These are phyloP conservation scores for Sinocyclocheilus anshuiensis DNA, from an alignment of 2,113 vertebrate genomes.

Conservation along the genomic window DNA sequence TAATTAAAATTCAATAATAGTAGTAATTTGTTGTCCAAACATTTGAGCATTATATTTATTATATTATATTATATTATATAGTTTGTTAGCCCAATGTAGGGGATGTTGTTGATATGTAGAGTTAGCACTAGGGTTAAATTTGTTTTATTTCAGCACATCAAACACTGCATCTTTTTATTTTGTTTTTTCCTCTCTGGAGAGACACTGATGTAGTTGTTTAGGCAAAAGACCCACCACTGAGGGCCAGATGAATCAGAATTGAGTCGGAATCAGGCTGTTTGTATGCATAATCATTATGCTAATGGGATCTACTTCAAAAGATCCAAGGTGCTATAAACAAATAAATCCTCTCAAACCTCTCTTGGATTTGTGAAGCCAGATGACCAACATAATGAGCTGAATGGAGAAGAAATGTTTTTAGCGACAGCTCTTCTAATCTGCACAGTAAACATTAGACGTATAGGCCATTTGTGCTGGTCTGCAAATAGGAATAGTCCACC, in stretches of 20 bases:
- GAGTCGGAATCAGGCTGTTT: conserved; percentile 17
- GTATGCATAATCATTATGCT: conserved; percentile 30
- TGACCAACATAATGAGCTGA: neutral
- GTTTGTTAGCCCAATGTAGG: neutral
- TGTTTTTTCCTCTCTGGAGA: neutral
- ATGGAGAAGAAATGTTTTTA: neutral
- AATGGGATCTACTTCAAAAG: neutral
- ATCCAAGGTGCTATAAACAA: neutral
- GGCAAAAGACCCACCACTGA: neutral
- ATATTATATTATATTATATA: neutral
- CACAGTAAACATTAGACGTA: neutral
- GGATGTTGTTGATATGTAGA: neutral
- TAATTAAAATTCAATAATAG: no score
- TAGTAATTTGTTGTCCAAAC: no score
- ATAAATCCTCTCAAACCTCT: conserved; percentile 8
- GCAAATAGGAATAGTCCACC: neutral
- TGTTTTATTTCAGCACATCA: neutral
- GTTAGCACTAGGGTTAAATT: neutral
- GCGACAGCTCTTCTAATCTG: neutral
- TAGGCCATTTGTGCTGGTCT: neutral
- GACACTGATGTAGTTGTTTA: neutral
- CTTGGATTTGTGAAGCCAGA: conserved; percentile 19
- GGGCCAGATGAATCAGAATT: conserved; percentile 3
- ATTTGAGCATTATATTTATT: no score
- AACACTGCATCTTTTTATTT: neutral